Evolutionary conservation across 2,888 invertebrate genomes (phyloP).

Genomic region (Lathronympha strigana): DNA sequence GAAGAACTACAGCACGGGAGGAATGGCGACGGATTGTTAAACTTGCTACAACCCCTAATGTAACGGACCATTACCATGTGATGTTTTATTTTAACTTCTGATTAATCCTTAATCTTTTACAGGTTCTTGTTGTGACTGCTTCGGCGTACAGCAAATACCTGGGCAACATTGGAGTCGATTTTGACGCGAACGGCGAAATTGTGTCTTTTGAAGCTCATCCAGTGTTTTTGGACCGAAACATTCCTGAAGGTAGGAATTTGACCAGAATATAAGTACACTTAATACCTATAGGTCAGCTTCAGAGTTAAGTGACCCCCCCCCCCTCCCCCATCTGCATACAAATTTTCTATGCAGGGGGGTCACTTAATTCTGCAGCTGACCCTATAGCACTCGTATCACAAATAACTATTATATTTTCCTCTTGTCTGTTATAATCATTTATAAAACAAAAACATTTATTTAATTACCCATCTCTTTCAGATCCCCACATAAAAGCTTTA

Average conservation of each 20-base stretch:
- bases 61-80: no score
- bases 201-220: slow-evolving; percentile 87
- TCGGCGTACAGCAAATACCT: slow-evolving; percentile 89
- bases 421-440: slow-evolving; percentile 15
- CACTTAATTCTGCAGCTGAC: no score
- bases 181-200: slow-evolving; percentile 87
- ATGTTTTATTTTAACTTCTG: neutral
- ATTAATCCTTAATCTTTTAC: neutral
- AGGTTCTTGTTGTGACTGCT: slow-evolving; percentile 88
- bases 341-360: no score
- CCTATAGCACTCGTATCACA: no score
- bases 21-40: no score
- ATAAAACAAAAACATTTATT: neutral
- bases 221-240: slow-evolving; percentile 85
- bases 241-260: slow-evolving; percentile 85
- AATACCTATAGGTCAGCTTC: no score
- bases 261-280: neutral
- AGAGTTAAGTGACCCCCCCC: no score
- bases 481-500: slow-evolving; percentile 76
- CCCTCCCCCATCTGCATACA: no score
- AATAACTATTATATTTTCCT: no score
- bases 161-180: slow-evolving; percentile 89
- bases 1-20: no score
- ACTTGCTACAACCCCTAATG: no score
- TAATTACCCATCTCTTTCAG: neutral